A percentile compares a stretch with the other conserved stretches of the same genome.
These are phyloP conservation scores for Penaeus vannamei DNA, from an alignment of 1,140 invertebrate species.

Conservation along the genomic window DNA sequence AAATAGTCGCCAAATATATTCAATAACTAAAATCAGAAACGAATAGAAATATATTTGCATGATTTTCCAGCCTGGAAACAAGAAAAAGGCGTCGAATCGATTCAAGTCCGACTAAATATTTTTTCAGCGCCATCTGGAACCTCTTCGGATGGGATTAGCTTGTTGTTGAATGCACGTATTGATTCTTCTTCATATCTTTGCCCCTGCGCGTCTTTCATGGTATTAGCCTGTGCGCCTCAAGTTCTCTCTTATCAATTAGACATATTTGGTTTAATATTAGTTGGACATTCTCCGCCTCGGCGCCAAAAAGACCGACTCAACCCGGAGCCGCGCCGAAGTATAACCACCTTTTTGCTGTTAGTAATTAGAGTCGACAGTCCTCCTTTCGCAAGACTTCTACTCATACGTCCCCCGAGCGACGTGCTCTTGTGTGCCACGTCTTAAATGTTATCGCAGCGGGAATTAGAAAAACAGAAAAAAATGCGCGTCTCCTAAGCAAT, in stretches of 20 bases:
- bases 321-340: neutral
- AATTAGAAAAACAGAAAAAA: constrained; percentile 55
- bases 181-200: constrained; percentile 51
- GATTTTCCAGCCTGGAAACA: no score
- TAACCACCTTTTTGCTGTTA: neutral
- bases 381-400: neutral
- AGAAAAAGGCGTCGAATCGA: no score
- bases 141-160: constrained; percentile 54
- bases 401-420: constrained; percentile 3
- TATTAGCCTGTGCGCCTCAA: constrained; percentile 56
- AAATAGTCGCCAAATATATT: no score
- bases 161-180: constrained; percentile 66
- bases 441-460: constrained; percentile 64
- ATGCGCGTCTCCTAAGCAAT: constrained; percentile 50
- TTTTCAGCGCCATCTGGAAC: constrained; percentile 32
- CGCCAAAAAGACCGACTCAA: neutral
- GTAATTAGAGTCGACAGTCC: neutral
- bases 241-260: constrained; percentile 62
- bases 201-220: constrained; percentile 49
- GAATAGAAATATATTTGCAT: no score
- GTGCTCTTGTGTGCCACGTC: constrained; percentile 37
- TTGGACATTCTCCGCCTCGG: constrained; percentile 31
- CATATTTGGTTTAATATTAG: constrained; percentile 65
- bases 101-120: constrained; percentile 22
- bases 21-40: no score